Conservation (phyloP, 2,113 vertebrate species). For the Notarius quadriscutis region DNA sequence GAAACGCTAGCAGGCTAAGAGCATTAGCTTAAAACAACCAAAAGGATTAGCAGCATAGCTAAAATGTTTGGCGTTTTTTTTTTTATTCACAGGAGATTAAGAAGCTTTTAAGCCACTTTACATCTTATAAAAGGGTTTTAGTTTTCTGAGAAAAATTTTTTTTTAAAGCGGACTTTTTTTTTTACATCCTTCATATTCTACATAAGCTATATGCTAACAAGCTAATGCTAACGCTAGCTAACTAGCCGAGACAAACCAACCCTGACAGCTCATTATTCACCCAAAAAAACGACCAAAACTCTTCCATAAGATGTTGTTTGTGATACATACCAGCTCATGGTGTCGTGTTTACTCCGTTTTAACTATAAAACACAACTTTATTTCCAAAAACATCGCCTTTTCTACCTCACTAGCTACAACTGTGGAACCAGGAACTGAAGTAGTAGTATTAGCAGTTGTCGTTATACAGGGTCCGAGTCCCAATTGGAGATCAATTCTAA, state of each 20-base stretch:
- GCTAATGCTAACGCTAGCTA: slow-evolving; percentile 8
- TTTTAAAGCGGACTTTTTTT: not conserved
- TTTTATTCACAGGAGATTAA: not conserved
- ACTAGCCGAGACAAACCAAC: not conserved
- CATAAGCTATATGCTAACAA: not conserved
- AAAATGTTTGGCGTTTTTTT: not conserved
- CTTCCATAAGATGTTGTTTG: not conserved
- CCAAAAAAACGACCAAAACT: not conserved
- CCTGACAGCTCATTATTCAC: not conserved
- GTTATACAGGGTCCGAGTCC: slow-evolving; percentile 34
- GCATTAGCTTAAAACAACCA: not conserved
- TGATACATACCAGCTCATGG: slow-evolving; percentile 78
- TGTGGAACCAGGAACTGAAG: slow-evolving; percentile 55
- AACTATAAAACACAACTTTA: slow-evolving; percentile 54
- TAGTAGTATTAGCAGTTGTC: not conserved
- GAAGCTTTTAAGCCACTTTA: not conserved
- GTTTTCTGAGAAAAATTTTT: not conserved
- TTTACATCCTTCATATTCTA: not conserved
- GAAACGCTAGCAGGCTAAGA: not conserved
- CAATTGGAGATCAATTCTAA: slow-evolving; percentile 32
- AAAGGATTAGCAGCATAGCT: not conserved
- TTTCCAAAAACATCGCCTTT: slow-evolving; percentile 60
- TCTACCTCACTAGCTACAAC: slow-evolving; percentile 36
- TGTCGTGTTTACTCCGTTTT: slow-evolving; percentile 63
- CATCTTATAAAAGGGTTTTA: too few relatives aligned